phyloP scores from a whole-genome alignment of 2,113 vertebrate species.

The Gnathonemus longibarbis region DNA sequence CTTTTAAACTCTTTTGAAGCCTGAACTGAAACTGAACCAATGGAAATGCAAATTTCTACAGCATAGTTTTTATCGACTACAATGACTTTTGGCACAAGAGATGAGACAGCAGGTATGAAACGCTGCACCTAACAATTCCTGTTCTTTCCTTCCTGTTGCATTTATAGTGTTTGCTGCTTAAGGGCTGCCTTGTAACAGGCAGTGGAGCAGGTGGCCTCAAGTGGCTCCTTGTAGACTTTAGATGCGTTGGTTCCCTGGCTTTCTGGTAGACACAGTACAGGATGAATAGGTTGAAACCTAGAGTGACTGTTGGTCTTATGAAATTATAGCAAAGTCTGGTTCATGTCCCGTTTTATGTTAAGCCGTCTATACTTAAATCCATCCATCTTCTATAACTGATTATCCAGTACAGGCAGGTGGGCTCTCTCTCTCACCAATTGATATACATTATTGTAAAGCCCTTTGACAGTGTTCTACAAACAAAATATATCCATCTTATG shows the following conservation, averaged over 20 bases:
- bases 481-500: neutral
- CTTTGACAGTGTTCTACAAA: neutral
- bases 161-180: neutral
- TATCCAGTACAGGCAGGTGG: neutral
- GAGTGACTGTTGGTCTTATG: neutral
- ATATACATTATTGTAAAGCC: neutral
- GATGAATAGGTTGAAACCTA: neutral
- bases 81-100: neutral
- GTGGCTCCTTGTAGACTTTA: neutral
- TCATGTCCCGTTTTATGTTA: neutral
- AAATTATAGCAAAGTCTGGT: neutral
- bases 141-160: neutral
- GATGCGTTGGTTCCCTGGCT: neutral
- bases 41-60: neutral
- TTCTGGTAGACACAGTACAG: neutral
- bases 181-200: neutral
- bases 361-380: neutral
- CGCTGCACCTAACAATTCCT: neutral
- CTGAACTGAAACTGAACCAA: neutral
- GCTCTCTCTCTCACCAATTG: neutral
- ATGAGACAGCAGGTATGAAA: neutral
- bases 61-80: neutral
- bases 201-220: neutral
- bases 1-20: neutral
- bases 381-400: neutral